Base-by-base conservation (phyloP, 2,888 invertebrate genomes). In the Halictus ligatus region DNA sequence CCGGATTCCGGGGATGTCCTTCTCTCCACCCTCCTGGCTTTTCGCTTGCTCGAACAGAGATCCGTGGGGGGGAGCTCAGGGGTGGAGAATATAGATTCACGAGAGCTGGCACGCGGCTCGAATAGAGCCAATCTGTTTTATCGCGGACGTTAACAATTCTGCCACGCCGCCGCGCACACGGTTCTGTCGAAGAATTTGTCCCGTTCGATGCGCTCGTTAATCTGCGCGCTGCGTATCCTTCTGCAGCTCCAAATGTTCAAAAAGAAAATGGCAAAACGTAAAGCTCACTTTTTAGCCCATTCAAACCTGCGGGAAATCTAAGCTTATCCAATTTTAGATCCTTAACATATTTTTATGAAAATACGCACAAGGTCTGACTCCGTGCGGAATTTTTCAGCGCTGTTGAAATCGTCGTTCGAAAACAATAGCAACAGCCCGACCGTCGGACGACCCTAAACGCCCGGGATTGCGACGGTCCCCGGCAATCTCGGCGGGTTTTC, bases 81-180 rank as follows among this genome's bases (percentile, higher is more conserved):
- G 87, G 69, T 83, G 85, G 75, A 75, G 54, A 80, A 89, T 90
- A 89, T 90, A 90, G 88, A 92, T 91, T 90, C 89, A 84, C 84
- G 80, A 88, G 87, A 85, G 84, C 64, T 77, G 84, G 81, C 85
- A 88, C 89, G 90, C 83, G 88, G 80, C 71, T 73, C 77, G 86
- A 89, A 91, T 89, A 89, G 89, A 87, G 91, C 88, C 86, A 91
- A 91, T 88, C 89, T 83, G 58, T 80, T 64, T 80, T 71, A n/a
- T 72, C 71, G 71, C 58, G 58, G 60, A 54, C 43, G 69, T 76
- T 67, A 50, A 54, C 71, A 76, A 67, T 80, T 69, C 21, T 21
- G 40, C 40, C 6, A 54, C 43, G 15, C 15, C 15, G 21, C 29
- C 67, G 35, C 43, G 64, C 29, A 13, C 64, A 25, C 79, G 60